Base-by-base conservation (phyloP, 1,140 invertebrate species). In the Drosophila littoralis region DNA sequence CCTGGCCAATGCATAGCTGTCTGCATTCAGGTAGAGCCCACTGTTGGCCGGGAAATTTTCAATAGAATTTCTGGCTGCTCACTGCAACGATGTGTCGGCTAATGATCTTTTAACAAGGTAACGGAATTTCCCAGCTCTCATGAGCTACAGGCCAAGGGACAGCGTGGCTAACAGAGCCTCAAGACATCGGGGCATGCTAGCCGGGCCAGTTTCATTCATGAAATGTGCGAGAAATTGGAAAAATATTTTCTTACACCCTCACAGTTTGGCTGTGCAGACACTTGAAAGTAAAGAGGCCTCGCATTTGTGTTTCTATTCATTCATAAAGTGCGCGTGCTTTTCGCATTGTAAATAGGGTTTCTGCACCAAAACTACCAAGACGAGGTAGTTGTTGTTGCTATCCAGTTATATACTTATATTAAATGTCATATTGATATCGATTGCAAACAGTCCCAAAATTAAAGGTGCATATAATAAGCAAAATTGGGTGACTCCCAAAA, bases 71-170 rank as follows among this genome's bases (percentile, higher is more conserved):
- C 52, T 17, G 6, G 5, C 10, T 36, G 38, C 15, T 46, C 45
- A 45, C 45, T 59, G 54, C 33, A 52, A 54, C 58, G 69, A 63
- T 46, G 65, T 43, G 66, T 65, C 45, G 63, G 66, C 85, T 90
- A 90, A 90, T 90, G 85, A 90, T 85, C 76, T 90, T 90, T 73
- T 90, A 90, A 90, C 85, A 86, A 80, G 79, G 45, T 52, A 64
- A 17, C 46, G 78, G 78, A 81, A 81, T 70, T 89, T 65, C 75
- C 81, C 84, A 85, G 68, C 66, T 63, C 76, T 70, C 64, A 64
- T 35, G 54, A n/a, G 38, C 35, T 45, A 38, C 59, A 38, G 66
- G 66, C 60, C 65, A 66, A 50, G 45, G 58, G 32, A 51, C 48
- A 63, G 48, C 42, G 50, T 65, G 70, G 57, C 58, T 64, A 80